Conservation (phyloP, 2,113 vertebrate genomes). For the Oophaga pumilio region DNA sequence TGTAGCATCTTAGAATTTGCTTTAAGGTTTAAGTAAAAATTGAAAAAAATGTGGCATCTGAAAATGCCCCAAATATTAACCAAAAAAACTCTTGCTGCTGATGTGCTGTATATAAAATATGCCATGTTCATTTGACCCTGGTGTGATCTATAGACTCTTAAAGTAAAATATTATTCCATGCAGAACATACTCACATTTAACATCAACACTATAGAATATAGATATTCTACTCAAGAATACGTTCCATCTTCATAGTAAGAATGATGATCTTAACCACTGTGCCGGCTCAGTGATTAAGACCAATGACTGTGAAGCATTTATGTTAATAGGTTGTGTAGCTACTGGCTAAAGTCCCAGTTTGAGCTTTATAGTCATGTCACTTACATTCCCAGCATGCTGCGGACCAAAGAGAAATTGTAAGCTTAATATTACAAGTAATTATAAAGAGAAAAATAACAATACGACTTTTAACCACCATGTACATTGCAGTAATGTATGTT, state of each 20-base stretch:
- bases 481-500: not conserved
- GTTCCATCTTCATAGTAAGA: not conserved
- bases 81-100: not conserved
- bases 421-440: not conserved
- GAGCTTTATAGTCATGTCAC: not conserved
- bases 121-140: not conserved
- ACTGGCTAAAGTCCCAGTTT: not conserved
- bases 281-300: slow-evolving; percentile 25
- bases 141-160: not conserved
- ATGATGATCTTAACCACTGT: slow-evolving; percentile 2
- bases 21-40: not conserved
- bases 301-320: not conserved
- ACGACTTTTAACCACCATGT: not conserved
- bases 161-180: not conserved
- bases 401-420: not conserved
- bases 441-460: not conserved
- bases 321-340: not conserved
- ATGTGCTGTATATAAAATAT: not conserved
- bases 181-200: not conserved
- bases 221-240: not conserved
- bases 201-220: not conserved
- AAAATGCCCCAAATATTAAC: not conserved
- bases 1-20: not conserved
- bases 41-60: not conserved
- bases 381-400: not conserved